Base-by-base conservation (phyloP, 2,113 vertebrate species). In the Sterna hirundo region DNA sequence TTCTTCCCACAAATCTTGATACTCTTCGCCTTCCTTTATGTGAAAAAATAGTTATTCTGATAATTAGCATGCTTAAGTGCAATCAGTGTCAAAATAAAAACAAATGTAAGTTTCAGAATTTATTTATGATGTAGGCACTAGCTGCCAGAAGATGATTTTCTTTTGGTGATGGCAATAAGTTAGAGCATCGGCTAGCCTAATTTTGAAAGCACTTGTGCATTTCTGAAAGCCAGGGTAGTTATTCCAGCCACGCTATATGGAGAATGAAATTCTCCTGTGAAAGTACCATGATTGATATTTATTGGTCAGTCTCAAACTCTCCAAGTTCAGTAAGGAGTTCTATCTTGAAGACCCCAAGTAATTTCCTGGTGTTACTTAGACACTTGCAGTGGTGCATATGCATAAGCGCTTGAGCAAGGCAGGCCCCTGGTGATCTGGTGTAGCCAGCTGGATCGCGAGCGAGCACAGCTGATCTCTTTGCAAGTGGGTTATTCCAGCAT, bases 71-170 rank as follows among this genome's bases (percentile, higher is more conserved):
- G 23, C 30, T 82, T 58, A 79, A 82, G 44, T 81, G 70, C 47
- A 95, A 76, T 88, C 34, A 44, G 14, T 60, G 68, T 70, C 81
- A 77, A 87, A 96, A 86, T 78, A 78, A 74, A 95, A 95, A 58
- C 38, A 81, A 81, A 86, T 69, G 38, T 57, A 75, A 74, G 62
- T 81, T 58, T 74, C 83, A 66, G n/a, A 54, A 86, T 86, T 68
- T 83, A 36, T 81, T 82, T 71, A 17, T 82, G 44, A 42, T 40
- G 61, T 60, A 64, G 69, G 70, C 69, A 54, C 11, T 82, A 32
- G 57, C 18, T 82, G 22, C 81, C 19, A 21, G 5, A 11, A 69
- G 74, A 54, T 38, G 49, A 64, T 77, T 60, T 84, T 94, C 61
- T 87, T 46, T 58, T 87, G 70, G 65, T 1, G 11, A 69, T 38